Evolutionary conservation across 2,888 invertebrate genomes (phyloP).

Genomic region (Ecdyonurus torrentis): DNA sequence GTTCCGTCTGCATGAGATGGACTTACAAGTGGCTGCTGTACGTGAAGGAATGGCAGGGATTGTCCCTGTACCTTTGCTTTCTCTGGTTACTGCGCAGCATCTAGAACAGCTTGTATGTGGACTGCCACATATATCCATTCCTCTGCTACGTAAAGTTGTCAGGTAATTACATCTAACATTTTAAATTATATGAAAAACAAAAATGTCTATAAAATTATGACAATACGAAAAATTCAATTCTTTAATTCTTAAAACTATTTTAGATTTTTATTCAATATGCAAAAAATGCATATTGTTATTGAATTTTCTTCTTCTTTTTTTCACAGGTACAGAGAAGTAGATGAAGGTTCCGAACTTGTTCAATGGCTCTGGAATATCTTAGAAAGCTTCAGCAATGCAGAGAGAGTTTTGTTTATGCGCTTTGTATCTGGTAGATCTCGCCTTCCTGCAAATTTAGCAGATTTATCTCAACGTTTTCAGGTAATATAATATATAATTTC

Average conservation of each 20-base stretch:
- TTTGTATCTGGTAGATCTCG: conserved; percentile 47
- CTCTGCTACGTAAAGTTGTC: conserved; percentile 39
- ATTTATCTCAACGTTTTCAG: conserved; percentile 46
- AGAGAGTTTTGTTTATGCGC: conserved; percentile 43
- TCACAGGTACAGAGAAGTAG: conserved; percentile 42
- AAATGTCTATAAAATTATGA: no score
- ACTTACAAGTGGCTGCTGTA: conserved; percentile 39
- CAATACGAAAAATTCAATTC: background rate
- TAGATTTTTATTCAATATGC: background rate
- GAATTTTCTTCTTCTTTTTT: no score
- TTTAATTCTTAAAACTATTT: background rate
- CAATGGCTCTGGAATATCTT: conserved; percentile 46
- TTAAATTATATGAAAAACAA: no score
- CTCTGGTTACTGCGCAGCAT: conserved; percentile 38
- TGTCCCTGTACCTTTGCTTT: conserved; percentile 42
- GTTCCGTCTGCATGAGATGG: conserved; percentile 42
- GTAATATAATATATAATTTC: no score
- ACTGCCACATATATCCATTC: conserved; percentile 39
- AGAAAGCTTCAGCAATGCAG: conserved; percentile 40
- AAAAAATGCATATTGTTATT: background rate
- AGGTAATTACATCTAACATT: conserved; percentile 25
- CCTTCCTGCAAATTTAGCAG: conserved; percentile 43
- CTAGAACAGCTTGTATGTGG: conserved; percentile 46
- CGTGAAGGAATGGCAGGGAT: conserved; percentile 46
- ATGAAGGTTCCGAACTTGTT: conserved; percentile 39